These are phyloP conservation scores for Pherbina coryleti DNA, from an alignment of 2,888 invertebrate species.

Conservation along the genomic window DNA sequence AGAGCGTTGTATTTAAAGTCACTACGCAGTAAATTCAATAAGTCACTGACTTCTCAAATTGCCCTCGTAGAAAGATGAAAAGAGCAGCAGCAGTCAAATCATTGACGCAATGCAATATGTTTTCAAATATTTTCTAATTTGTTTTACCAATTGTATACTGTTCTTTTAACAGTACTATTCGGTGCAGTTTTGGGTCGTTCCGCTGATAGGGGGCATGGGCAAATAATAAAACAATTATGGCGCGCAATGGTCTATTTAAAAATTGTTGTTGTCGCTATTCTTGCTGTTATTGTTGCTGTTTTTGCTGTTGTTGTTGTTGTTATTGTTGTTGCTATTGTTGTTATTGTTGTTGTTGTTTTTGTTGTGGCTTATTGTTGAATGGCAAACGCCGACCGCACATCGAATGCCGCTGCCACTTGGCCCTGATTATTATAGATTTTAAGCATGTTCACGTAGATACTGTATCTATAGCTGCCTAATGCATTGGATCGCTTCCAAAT, in stretches of 20 bases:
- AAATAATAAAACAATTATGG: constrained; percentile 58
- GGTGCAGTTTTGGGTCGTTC: not conserved
- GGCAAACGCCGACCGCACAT: constrained; percentile 31
- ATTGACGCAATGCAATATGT: constrained; percentile 27
- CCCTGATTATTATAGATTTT: constrained; percentile 32
- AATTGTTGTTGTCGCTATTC: not conserved
- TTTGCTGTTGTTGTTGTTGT: no score
- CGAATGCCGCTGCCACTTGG: constrained; percentile 30
- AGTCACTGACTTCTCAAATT: no score
- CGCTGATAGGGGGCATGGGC: not conserved
- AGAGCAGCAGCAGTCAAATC: constrained; percentile 1
- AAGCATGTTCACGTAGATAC: constrained; percentile 17
- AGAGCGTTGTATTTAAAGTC: no score
- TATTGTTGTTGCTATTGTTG: not conserved
- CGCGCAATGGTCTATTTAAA: constrained; percentile 59
- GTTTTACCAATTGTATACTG: not conserved
- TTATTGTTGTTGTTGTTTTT: not conserved
- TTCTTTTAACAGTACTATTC: not conserved
- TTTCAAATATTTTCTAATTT: not conserved
- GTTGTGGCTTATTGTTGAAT: constrained; percentile 24
- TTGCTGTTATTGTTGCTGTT: constrained; percentile 13
- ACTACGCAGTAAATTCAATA: no score
- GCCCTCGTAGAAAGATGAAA: constrained; percentile 8
- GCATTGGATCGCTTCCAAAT: constrained; percentile 68
- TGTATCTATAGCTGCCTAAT: constrained; percentile 52